A percentile compares a stretch with the other conserved stretches of the same genome.
Conservation (phyloP, 1,140 invertebrate genomes). For the Meloidogyne exigua region DNA sequence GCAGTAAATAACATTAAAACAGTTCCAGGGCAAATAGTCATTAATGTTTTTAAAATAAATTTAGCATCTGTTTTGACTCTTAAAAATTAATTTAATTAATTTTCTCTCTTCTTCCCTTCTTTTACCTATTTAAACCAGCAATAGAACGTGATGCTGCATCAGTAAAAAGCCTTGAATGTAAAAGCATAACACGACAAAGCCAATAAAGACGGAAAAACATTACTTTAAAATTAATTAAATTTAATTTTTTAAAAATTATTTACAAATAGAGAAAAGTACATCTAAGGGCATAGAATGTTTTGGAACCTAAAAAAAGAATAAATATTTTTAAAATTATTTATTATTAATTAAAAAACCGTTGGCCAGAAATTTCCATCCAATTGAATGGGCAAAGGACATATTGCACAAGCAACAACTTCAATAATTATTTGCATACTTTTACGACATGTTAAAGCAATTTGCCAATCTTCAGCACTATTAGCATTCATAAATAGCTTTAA, state of each 20-base stretch:
- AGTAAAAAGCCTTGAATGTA: constrained; percentile 84
- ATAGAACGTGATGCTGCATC: constrained; percentile 81
- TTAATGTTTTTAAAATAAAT: constrained; percentile 97
- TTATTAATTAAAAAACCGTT: constrained; percentile 71
- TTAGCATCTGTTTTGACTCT: constrained; percentile 98
- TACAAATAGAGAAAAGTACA: constrained; percentile 56
- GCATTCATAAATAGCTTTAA: constrained; percentile 95
- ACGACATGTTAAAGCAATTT: constrained; percentile 97
- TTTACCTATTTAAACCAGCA: constrained; percentile 83
- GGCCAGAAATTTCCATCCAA: constrained; percentile 88
- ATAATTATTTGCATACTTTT: constrained; percentile 27
- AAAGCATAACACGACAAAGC: constrained; percentile 80
- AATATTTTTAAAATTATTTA: not conserved
- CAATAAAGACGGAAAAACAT: constrained; percentile 80
- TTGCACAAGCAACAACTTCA: constrained; percentile 81
- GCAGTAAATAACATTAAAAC: constrained; percentile 66
- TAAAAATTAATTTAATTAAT: not conserved
- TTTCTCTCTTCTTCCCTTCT: not conserved
- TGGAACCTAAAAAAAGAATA: constrained; percentile 22
- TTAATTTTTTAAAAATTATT: constrained; percentile 12
- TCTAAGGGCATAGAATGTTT: constrained; percentile 62
- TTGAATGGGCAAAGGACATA: constrained; percentile 93
- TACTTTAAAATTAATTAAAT: not conserved
- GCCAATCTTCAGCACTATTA: constrained; percentile 99
- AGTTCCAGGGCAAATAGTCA: constrained; percentile 99